Conservation (phyloP, 2,888 invertebrate species). For the Agrochola macilenta region DNA sequence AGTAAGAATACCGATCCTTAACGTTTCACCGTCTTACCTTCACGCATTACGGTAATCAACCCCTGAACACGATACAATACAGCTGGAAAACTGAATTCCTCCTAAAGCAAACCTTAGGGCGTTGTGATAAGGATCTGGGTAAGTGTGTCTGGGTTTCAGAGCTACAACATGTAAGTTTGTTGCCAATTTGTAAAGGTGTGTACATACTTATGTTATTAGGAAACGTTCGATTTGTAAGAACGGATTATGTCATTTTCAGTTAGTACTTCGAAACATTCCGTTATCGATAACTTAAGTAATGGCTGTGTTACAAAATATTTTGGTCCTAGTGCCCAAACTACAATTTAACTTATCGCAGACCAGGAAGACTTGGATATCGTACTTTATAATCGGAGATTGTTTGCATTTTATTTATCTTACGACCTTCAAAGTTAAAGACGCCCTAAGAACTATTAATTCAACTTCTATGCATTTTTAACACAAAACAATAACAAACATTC, state of each 20-base stretch:
- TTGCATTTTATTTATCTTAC: not conserved
- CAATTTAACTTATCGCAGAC: not conserved
- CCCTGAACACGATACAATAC: slow-evolving; percentile 38
- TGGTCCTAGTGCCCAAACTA: no score
- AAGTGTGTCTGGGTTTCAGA: not conserved
- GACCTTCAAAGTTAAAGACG: no score
- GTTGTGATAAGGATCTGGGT: slow-evolving; percentile 5
- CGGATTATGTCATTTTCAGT: not conserved
- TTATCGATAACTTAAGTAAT: not conserved
- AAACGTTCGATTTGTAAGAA: slow-evolving; percentile 17
- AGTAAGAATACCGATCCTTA: slow-evolving; percentile 69
- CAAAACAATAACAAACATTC: not conserved
- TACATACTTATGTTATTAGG: slow-evolving; percentile 30
- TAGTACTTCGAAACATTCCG: not conserved
- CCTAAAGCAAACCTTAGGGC: slow-evolving; percentile 47
- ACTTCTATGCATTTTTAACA: not conserved
- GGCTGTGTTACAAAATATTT: not conserved
- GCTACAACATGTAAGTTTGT: slow-evolving; percentile 13
- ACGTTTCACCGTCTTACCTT: slow-evolving; percentile 77
- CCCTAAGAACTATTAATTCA: not conserved
- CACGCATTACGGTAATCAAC: slow-evolving; percentile 82
- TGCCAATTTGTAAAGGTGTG: slow-evolving; percentile 40
- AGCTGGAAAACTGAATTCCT: not conserved
- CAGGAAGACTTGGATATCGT: not conserved
- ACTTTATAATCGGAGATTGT: not conserved